Evolutionary conservation across 35 echinoderm and acorn worm genomes (phyloP).

Genomic region (Anneissia japonica): DNA sequence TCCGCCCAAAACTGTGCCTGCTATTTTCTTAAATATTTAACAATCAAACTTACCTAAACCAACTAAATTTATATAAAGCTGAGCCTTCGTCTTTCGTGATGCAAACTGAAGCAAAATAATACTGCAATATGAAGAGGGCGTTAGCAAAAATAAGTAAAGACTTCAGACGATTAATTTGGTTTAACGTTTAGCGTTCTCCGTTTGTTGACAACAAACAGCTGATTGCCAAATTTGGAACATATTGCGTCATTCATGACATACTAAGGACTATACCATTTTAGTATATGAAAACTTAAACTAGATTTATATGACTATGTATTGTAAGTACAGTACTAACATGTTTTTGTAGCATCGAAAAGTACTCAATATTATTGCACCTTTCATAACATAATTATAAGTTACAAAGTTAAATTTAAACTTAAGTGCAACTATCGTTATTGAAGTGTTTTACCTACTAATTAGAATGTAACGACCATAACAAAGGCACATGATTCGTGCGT

Average conservation of each 20-base stretch:
- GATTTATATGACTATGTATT: no score
- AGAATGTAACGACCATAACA: not conserved
- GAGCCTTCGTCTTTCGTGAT: not conserved
- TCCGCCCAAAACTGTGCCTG: not conserved
- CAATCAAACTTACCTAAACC: not conserved
- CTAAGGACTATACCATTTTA: not conserved
- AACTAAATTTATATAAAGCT: not conserved
- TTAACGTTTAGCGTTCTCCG: not conserved
- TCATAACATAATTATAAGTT: no score
- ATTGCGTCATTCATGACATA: not conserved
- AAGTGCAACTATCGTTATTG: no score
- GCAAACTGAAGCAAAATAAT: not conserved
- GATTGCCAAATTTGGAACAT: not conserved
- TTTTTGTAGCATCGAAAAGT: no score
- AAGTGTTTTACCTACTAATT: not conserved
- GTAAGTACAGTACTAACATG: no score
- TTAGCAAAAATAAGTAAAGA: not conserved
- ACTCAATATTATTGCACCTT: no score
- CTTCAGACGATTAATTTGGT: not conserved
- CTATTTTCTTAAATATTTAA: not conserved
- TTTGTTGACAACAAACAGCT: slow-evolving; percentile 1
- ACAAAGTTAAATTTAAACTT: no score
- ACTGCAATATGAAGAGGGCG: not conserved
- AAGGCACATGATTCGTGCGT: slow-evolving; percentile 1
- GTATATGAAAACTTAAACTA: no score